Conservation (phyloP, 2,113 vertebrate genomes). For the Pongo pygmaeus region DNA sequence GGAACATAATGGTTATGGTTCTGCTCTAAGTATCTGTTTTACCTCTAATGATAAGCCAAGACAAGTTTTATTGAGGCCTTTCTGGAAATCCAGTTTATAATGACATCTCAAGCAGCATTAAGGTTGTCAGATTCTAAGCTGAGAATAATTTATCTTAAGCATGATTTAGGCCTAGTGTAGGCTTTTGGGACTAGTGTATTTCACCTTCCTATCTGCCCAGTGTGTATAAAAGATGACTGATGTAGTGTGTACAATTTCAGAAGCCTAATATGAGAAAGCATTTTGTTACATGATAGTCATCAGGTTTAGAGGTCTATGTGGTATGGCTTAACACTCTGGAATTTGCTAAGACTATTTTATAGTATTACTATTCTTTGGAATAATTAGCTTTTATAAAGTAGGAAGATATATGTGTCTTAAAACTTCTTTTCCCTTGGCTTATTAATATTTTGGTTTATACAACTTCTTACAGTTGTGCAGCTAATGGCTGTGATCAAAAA, state of each 20-base stretch:
- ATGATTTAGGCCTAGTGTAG: background rate
- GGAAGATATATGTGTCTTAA: background rate
- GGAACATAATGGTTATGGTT: background rate
- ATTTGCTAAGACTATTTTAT: background rate
- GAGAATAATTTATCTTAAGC: background rate
- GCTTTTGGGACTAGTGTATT: background rate
- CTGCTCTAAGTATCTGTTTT: background rate
- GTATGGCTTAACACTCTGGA: background rate
- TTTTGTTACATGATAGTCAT: background rate
- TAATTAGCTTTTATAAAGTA: background rate
- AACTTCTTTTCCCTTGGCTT: background rate
- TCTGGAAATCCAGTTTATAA: background rate
- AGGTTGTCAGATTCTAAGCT: background rate
- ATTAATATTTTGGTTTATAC: background rate
- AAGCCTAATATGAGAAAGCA: background rate
- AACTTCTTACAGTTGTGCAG: slow-evolving; percentile 86
- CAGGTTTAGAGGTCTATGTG: background rate
- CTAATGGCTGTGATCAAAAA: slow-evolving; percentile 85
- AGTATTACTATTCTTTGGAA: background rate
- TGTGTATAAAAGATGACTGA: fast-evolving
- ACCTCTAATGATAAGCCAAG: background rate
- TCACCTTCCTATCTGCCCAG: background rate
- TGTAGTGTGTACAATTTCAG: background rate
- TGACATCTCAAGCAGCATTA: background rate
- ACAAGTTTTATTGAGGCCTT: background rate